phyloP scores from a whole-genome alignment of 2,888 invertebrate genomes.

The Furcula furcula region DNA sequence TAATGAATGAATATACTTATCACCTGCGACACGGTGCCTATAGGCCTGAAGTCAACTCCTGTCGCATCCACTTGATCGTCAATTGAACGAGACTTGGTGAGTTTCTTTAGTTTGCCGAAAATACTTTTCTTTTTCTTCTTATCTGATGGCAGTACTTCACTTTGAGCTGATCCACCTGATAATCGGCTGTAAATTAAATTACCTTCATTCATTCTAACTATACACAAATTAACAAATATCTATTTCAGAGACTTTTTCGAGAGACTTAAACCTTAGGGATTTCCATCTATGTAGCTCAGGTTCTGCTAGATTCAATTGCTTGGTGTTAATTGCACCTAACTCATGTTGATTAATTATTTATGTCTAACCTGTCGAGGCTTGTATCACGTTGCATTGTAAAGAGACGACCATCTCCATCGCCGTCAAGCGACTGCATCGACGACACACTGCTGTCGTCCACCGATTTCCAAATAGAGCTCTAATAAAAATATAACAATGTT shows the following conservation, averaged over 20 bases:
- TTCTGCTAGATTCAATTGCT: neutral
- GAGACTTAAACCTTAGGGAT: too few species aligned
- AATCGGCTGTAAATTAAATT: constrained; percentile 84
- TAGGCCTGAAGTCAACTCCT: constrained; percentile 71
- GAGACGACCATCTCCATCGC: constrained; percentile 82
- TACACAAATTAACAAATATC: too few species aligned
- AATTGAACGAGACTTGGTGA: constrained; percentile 92
- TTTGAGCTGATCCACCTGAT: constrained; percentile 92
- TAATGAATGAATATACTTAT: too few species aligned
- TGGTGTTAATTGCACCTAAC: too few species aligned
- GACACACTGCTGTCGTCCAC: constrained; percentile 93
- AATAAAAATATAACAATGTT: too few species aligned
- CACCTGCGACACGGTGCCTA: constrained; percentile 80
- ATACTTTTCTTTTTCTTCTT: constrained; percentile 92
- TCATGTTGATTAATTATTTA: neutral
- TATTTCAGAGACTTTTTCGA: too few species aligned
- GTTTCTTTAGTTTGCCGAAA: constrained; percentile 91
- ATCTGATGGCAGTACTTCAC: constrained; percentile 88
- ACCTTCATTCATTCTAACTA: too few species aligned
- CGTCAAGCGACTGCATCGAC: constrained; percentile 90
- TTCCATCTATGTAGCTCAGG: too few species aligned
- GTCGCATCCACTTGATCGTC: constrained; percentile 83
- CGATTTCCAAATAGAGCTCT: constrained; percentile 90
- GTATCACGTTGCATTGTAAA: constrained; percentile 86
- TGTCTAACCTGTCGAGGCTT: constrained; percentile 86